phyloP scores from a whole-genome alignment of 2,888 invertebrate genomes.

The Ctena decussata region DNA sequence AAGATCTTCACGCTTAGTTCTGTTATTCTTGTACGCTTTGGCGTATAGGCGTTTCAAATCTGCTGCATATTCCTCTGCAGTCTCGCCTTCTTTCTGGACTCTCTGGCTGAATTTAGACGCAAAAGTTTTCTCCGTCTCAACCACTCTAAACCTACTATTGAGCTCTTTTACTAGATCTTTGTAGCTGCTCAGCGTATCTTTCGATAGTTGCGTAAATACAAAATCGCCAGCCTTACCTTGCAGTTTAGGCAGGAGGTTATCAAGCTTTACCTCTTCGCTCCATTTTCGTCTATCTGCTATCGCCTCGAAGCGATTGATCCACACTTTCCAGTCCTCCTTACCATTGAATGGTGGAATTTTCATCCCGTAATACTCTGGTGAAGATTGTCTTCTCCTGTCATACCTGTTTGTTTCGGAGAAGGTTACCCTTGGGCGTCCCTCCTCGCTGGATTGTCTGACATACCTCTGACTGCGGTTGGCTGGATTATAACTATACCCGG shows the following conservation, averaged over 20 bases:
- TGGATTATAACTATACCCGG: too few relatives aligned
- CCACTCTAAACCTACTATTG: conserved; percentile 41
- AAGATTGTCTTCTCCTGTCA: too few relatives aligned
- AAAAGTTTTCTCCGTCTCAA: conserved; percentile 52
- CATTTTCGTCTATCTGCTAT: conserved; percentile 32
- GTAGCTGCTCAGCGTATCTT: conserved; percentile 8
- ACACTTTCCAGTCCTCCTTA: conserved; percentile 39
- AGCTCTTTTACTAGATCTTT: conserved; percentile 37
- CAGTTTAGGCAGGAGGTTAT: too few relatives aligned
- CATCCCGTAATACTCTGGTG: too few relatives aligned
- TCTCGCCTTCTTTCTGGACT: too few relatives aligned
- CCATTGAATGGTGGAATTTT: too few relatives aligned
- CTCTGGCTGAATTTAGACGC: neutral
- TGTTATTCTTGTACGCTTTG: conserved; percentile 28
- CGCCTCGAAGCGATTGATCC: conserved; percentile 44
- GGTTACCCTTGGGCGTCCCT: too few relatives aligned
- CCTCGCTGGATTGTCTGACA: too few relatives aligned
- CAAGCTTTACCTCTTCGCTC: too few relatives aligned
- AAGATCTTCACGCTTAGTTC: conserved; percentile 34
- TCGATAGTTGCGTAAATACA: conserved; percentile 46
- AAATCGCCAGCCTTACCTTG: conserved; percentile 23
- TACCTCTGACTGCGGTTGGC: too few relatives aligned
- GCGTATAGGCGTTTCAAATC: conserved; percentile 27
- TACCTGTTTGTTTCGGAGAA: too few relatives aligned
- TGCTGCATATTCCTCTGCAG: too few relatives aligned